Base-by-base conservation (phyloP, 2,888 invertebrate genomes). In the Noctua pronuba region DNA sequence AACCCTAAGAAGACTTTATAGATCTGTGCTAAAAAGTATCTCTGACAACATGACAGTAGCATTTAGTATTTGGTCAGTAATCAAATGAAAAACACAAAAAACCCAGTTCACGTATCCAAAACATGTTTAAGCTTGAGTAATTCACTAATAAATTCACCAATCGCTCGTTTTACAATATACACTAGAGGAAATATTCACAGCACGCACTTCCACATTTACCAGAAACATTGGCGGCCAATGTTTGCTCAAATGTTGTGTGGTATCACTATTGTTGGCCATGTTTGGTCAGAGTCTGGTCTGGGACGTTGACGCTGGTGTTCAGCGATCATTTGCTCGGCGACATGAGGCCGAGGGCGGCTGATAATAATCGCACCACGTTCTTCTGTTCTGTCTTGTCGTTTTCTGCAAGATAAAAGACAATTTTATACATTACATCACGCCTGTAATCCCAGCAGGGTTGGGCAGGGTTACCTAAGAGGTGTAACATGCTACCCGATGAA, bases 301-400 rank as follows among this genome's bases (percentile, higher is more conserved):
- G 28, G 13, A 35, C 28, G n/a, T 28, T 38, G 41, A 55, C 65
- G 58, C 41, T 35, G 16, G 85, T 86, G 65, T 84, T 81, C 79
- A 80, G 58, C 84, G 87, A 93, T 96, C 96, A 96, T 95, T 95
- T 96, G 93, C 85, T 94, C 84, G 95, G 89, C 75, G 94, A 89
- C 80, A 97, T 94, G 44, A 98, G 96, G 0, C 98, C 98, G 58
- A 99, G 95, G 0, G 98, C 98, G 88, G 98, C 97, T 69, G 98
- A 98, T 76, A 99, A 95, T 85, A 99, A 95, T 82, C 98, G 97
- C 24, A 98, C 97, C 16, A 99, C 98, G 89, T 98, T 98, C 93
- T 98, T 98, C 86, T 98, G 98, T 89, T 98, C 98, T 7, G 97
- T 97, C 52, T 97, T 97, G 87, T 98, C 98, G 82, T 97, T 97